Evolutionary conservation across 1,140 invertebrate species (phyloP), one percentile per base, ranked within the genome.

Genomic region (Phortica variegata): DNA sequence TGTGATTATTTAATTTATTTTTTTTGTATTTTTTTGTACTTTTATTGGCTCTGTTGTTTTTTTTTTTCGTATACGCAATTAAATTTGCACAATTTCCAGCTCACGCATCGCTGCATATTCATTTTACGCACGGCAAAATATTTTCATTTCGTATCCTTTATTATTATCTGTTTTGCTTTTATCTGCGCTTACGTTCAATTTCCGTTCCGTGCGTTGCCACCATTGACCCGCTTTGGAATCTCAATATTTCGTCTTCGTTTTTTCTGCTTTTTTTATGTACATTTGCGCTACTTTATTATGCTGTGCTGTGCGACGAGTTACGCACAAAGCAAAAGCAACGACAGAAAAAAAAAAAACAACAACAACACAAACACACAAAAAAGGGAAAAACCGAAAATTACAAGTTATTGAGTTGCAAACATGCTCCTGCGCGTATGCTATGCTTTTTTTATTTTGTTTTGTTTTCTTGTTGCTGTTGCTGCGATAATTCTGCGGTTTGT

Each of bases 121-220:
- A n/a, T n/a, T n/a, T n/a, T n/a, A n/a, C n/a, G 12, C n/a, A 32
- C 34, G 33, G 10, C 7, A 7, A 15, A 4, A 10, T 34, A 29
- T 6, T 29, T 6, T 29, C 6, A 7, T 29, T 15, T 4, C 54
- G 52, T 47, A 59, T 62, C 53, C 49, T 56, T 59, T 47, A 59
- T 62, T 60, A 55, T 37, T 66, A 68, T 66, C 63, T 57, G 51
- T 47, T 50, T 51, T 56, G 56, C 60, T 68, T 68, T 58, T 60
- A 66, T 68, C 63, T 68, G 56, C 60, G 62, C 63, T 58, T 60
- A 66, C 63, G 60, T 68, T 66, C 62, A 66, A 66, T 66, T 66
- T 66, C 62, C 62, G 56, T 44, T 62, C 56, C 52, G 62, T 17
- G 40, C 41, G 33, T 32, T 50, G 29, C 18, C 43, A 21, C 43